Conservation (phyloP, 2,888 invertebrate genomes). For the Rhodophaea formosa region DNA sequence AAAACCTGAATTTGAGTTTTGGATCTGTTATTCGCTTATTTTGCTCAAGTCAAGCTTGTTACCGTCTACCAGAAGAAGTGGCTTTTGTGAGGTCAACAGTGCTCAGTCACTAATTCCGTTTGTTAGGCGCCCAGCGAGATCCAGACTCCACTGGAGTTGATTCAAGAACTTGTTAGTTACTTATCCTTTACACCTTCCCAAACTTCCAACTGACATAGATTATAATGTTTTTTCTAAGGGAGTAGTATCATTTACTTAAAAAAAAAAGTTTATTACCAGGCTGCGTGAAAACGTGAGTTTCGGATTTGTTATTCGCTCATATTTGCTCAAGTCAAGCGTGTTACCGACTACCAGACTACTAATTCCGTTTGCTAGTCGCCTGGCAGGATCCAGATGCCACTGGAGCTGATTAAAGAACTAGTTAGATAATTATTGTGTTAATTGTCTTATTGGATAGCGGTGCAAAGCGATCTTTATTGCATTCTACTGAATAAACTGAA, state of each 20-base stretch:
- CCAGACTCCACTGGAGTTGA: not conserved
- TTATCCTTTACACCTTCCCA: no score
- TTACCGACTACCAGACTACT: no score
- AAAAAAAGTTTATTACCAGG: no score
- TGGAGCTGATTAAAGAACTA: not conserved
- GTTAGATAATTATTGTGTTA: not conserved
- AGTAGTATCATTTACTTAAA: no score
- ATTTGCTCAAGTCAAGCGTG: no score
- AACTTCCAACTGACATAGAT: no score
- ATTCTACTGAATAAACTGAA: not conserved
- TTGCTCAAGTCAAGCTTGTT: not conserved
- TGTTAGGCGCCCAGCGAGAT: not conserved
- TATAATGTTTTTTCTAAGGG: no score
- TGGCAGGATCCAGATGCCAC: not conserved
- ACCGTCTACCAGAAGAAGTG: constrained; percentile 6
- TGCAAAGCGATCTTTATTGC: not conserved
- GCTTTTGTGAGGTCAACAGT: constrained; percentile 6
- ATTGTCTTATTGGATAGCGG: not conserved
- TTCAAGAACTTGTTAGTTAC: not conserved
- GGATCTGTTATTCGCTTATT: not conserved
- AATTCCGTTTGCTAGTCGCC: not conserved
- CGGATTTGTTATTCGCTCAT: no score
- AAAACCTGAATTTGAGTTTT: no score
- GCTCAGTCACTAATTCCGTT: constrained; percentile 6
- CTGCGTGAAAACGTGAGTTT: no score